Percentiles rank a stretch among this genome's conserved stretches.
These are phyloP conservation scores for Dioctria rufipes DNA, from an alignment of 2,888 invertebrate genomes.

Conservation along the genomic window DNA sequence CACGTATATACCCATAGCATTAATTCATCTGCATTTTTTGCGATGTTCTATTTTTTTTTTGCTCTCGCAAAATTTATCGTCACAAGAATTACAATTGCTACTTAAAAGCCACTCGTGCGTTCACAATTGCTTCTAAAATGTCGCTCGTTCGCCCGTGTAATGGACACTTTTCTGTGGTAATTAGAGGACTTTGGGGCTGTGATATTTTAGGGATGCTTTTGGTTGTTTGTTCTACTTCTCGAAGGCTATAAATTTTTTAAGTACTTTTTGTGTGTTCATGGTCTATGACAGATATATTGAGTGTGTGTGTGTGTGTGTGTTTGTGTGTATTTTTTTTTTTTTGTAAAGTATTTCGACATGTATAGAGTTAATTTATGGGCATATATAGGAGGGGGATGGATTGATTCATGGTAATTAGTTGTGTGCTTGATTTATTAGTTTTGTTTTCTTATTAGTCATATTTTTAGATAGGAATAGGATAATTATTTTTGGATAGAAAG, in stretches of 20 bases:
- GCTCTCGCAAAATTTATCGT: slow-evolving; percentile 10
- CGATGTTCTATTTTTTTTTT: not conserved
- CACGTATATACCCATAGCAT: not conserved
- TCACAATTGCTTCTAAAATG: not conserved
- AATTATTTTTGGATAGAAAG: too few species aligned
- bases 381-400: too few species aligned
- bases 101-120: slow-evolving; percentile 16
- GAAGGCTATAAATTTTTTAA: not conserved
- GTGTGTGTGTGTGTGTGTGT: too few species aligned
- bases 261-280: too few species aligned
- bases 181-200: not conserved
- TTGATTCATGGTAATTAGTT: too few species aligned
- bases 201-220: not conserved
- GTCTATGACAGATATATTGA: not conserved
- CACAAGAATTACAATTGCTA: slow-evolving; percentile 11
- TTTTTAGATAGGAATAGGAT: too few species aligned
- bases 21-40: slow-evolving; percentile 7
- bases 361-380: not conserved
- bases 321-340: too few species aligned
- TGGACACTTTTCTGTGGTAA: slow-evolving; percentile 35
- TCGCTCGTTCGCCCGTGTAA: slow-evolving; percentile 11
- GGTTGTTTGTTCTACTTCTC: not conserved
- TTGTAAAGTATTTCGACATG: not conserved
- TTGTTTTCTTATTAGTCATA: too few species aligned
- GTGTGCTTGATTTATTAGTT: too few species aligned